These are phyloP conservation scores for Euproctis similis DNA, from an alignment of 2,888 invertebrate species.

Conservation along the genomic window DNA sequence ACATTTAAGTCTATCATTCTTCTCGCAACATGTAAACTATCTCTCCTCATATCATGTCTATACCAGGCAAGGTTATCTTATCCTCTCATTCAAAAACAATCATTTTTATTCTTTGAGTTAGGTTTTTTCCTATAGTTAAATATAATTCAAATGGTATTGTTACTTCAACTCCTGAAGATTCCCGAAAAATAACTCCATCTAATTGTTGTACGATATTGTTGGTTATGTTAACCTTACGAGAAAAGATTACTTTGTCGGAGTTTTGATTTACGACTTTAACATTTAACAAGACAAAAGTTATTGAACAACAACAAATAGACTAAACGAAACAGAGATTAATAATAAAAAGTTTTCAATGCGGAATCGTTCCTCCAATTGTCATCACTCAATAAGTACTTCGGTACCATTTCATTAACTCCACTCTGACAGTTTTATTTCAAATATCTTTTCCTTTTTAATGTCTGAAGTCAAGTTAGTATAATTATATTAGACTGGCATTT, in stretches of 20 bases:
- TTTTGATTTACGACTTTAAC: constrained; percentile 37
- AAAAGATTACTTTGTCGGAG: constrained; percentile 28
- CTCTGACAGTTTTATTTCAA: constrained; percentile 14
- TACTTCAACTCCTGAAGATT: no score
- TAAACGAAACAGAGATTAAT: constrained; percentile 26
- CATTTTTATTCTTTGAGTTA: no score
- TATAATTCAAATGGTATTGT: no score
- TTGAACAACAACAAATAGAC: constrained; percentile 27
- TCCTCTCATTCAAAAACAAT: no score
- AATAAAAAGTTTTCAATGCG: constrained; percentile 30
- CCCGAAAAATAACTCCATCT: no score
- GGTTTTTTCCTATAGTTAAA: no score
- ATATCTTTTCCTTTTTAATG: constrained; percentile 6
- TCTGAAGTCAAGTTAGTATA: constrained; percentile 3
- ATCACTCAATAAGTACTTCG: constrained; percentile 24
- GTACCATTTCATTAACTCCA: constrained; percentile 22
- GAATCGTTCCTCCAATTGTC: constrained; percentile 23
- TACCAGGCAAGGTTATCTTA: no score
- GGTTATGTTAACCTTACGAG: constrained; percentile 22
- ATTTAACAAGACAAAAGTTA: constrained; percentile 36
- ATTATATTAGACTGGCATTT: no score
- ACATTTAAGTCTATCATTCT: no score
- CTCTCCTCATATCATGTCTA: no score
- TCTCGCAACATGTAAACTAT: no score
- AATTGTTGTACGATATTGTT: no score